phyloP scores from a whole-genome alignment of 1,140 invertebrate species.

The Pararge aegeria region DNA sequence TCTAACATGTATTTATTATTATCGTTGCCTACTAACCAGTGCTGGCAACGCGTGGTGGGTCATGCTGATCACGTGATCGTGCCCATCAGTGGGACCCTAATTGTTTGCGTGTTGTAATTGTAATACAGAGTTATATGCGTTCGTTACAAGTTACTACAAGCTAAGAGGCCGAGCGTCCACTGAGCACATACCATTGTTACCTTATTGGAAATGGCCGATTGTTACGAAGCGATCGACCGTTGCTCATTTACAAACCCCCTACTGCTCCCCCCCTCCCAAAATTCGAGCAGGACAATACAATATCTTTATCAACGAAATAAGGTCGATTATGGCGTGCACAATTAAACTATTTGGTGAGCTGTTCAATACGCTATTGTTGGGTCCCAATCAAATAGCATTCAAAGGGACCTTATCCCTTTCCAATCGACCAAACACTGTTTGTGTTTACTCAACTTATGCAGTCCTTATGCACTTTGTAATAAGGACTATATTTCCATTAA shows the following conservation, averaged over 20 bases:
- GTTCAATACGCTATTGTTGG: constrained; percentile 20
- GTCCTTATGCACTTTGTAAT: background rate
- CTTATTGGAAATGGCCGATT: constrained; percentile 16
- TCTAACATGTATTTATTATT: too few species aligned
- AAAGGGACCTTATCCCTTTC: constrained; percentile 23
- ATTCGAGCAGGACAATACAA: constrained; percentile 3
- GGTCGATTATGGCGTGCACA: background rate
- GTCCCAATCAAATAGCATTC: constrained; percentile 26
- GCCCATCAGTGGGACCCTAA: too few species aligned
- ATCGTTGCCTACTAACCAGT: too few species aligned
- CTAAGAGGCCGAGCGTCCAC: too few species aligned
- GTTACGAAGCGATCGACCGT: constrained; percentile 11
- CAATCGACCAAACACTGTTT: constrained; percentile 1
- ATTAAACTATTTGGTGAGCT: background rate
- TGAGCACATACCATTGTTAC: background rate
- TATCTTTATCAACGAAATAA: background rate
- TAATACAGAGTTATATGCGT: background rate
- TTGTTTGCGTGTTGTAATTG: too few species aligned
- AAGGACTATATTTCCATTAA: background rate
- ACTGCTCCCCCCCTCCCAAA: background rate
- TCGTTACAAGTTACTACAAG: background rate
- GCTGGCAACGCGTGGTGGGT: too few species aligned
- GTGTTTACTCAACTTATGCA: background rate
- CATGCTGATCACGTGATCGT: too few species aligned
- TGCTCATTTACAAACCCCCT: constrained; percentile 18